Conservation (phyloP, 2,888 invertebrate species). For the Leucophenga montana region DNA sequence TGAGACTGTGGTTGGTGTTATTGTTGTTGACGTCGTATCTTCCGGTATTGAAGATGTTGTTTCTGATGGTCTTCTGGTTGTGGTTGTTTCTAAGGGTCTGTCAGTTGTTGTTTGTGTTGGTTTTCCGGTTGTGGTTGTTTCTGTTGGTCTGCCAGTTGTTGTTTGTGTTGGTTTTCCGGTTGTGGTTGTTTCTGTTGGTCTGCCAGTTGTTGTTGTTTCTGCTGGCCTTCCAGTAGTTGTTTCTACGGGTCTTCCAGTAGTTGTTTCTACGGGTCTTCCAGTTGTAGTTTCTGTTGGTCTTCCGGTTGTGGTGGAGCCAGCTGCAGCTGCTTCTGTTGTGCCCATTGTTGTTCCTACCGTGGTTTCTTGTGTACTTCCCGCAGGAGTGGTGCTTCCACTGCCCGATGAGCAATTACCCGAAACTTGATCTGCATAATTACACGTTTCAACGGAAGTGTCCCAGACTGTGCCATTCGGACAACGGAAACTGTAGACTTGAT, state of each 20-base stretch:
- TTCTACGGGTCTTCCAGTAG: constrained; percentile 35
- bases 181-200: constrained; percentile 16
- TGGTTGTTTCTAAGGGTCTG: not conserved
- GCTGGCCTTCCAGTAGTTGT: constrained; percentile 25
- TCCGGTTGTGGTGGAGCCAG: constrained; percentile 38
- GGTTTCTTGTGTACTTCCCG: constrained; percentile 40
- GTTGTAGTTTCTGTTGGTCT: constrained; percentile 41
- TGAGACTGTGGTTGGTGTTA: constrained; percentile 31
- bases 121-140: constrained; percentile 31
- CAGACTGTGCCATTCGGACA: constrained; percentile 77
- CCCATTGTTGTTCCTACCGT: constrained; percentile 33
- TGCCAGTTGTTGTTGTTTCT: constrained; percentile 40
- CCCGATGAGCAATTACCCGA: constrained; percentile 65
- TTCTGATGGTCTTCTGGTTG: constrained; percentile 21
- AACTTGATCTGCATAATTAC: constrained; percentile 72
- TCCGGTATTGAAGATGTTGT: constrained; percentile 18
- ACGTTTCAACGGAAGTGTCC: constrained; percentile 76
- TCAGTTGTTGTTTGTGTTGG: constrained; percentile 28
- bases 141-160: constrained; percentile 31
- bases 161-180: constrained; percentile 32
- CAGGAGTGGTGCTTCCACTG: constrained; percentile 36
- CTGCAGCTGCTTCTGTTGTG: constrained; percentile 33
- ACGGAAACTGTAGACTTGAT: constrained; percentile 74
- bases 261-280: constrained; percentile 40
- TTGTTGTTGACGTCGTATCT: not conserved